A percentile compares a stretch with the other conserved stretches of the same genome.
These are phyloP conservation scores for Leistus spinibarbis DNA, from an alignment of 2,888 invertebrate species.

Conservation along the genomic window DNA sequence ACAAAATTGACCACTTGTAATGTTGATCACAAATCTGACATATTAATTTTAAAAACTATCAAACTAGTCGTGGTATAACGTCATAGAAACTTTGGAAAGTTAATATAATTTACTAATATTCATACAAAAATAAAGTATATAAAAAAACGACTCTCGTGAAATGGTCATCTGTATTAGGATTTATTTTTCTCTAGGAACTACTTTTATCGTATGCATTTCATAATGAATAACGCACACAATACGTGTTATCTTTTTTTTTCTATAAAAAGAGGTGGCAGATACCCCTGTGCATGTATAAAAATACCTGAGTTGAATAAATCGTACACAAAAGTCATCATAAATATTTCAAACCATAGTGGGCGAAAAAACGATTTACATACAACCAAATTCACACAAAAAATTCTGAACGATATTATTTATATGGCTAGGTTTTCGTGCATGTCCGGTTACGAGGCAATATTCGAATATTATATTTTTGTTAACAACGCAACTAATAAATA, in stretches of 20 bases:
- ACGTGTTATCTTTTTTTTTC: not conserved
- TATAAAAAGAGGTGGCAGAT: not conserved
- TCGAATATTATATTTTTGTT: not conserved
- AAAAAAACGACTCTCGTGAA: no score
- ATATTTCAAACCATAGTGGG: not conserved
- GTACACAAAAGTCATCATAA: not conserved
- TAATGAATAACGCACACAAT: not conserved
- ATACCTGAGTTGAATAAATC: not conserved
- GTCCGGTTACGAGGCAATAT: not conserved
- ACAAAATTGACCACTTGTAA: no score
- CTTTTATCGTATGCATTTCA: no score
- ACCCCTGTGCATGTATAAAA: not conserved
- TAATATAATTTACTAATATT: no score
- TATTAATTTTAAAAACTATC: no score
- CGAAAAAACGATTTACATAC: not conserved
- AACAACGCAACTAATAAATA: not conserved
- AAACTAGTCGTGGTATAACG: no score
- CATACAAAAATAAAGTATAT: no score
- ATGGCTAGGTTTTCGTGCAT: not conserved
- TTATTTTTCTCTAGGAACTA: no score
- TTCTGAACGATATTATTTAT: not conserved
- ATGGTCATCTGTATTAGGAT: no score
- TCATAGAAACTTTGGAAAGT: no score
- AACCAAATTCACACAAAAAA: not conserved
- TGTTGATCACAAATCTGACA: no score